Percentiles rank a stretch among this genome's conserved stretches.
These are phyloP conservation scores for Carassius gibelio DNA, from an alignment of 2,113 vertebrate species.

Conservation along the genomic window DNA sequence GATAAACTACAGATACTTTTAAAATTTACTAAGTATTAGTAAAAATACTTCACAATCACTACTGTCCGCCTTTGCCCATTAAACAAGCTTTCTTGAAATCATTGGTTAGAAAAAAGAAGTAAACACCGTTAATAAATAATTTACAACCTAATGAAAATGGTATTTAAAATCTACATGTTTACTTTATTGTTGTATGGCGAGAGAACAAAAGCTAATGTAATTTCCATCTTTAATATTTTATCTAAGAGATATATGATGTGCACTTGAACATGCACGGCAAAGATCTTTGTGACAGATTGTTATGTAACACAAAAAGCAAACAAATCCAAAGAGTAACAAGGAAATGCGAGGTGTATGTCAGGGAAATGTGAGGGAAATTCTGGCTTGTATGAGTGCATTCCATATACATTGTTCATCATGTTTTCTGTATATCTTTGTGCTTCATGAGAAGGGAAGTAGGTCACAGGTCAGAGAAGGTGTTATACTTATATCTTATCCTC, in stretches of 20 bases:
- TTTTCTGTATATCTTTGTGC: neutral
- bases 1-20: no score
- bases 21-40: no score
- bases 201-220: neutral
- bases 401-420: neutral
- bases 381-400: neutral
- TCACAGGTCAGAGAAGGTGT: neutral
- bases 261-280: neutral
- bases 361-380: neutral
- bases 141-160: neutral
- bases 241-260: neutral
- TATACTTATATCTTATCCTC: neutral
- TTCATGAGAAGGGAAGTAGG: neutral
- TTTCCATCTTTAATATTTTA: neutral
- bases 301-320: neutral
- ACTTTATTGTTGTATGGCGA: neutral
- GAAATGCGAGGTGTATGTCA: neutral
- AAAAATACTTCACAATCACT: no score
- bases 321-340: neutral
- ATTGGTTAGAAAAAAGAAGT: neutral
- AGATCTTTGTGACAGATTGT: neutral
- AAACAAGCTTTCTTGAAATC: neutral
- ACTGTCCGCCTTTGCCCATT: no score
- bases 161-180: neutral
- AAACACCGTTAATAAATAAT: neutral